Base-by-base conservation (phyloP, 53 echinoderm and acorn worm species). In the Pentamera pediparva region DNA sequence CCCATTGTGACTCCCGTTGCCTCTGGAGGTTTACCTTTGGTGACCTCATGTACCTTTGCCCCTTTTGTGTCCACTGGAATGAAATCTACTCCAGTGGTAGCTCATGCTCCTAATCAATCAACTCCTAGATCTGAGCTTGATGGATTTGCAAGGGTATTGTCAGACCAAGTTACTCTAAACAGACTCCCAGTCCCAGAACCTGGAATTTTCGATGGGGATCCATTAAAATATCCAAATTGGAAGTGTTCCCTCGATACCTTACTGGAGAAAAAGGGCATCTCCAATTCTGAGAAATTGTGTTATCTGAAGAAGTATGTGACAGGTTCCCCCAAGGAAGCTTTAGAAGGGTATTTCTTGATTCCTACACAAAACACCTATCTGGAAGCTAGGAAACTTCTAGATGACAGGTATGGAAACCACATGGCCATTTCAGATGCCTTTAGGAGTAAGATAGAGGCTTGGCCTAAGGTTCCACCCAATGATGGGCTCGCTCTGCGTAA, bases 391-490 rank as follows among this genome's bases (percentile, higher is more conserved):
- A 62, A 62, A 17, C 62, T 62, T 37, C 37, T 62, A 3, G 62
- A 62, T 17, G 62, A 35, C 37, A 3, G 62, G 34, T 62, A 37
- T 36, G 37, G 37, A 4, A 62, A 62, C 20, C 30, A 62, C 24
- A 10, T 62, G 37, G 62, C 36, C 11, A 62, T 62, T 37, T 35
- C 62, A 0, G 62, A 62, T 62, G 62, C 62, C 0, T 62, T 62
- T 36, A 33, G 62, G 18, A 30, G 35, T 62, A 62, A 62, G 22
- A n/a, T 62, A 18, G 37, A 62, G 4, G 27, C 26, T 9, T 62
- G 37, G 62, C 37, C 35, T 19, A 62, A 62, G n/a, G 17, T 62
- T 35, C 63, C 35, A 65, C 61, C 59, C 12, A 58, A 58, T 21
- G 56, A 56, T 56, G 56, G 2, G 24, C 24, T 56, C 24, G 56